phyloP scores from a whole-genome alignment of 2,113 vertebrate species.

The Poicephalus meyeri region DNA sequence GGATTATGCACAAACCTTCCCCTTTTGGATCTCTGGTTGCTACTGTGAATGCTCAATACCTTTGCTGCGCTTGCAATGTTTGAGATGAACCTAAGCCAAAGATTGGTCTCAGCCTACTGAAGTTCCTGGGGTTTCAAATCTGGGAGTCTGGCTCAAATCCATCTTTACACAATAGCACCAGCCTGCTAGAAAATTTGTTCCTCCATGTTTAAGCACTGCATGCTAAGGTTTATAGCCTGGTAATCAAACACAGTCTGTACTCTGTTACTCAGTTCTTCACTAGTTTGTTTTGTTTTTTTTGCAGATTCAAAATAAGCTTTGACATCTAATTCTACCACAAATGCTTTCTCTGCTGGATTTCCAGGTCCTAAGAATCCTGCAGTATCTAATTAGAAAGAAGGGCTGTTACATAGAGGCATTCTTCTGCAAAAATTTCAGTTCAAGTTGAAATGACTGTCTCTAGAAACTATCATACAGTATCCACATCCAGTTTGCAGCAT shows the following conservation, averaged over 20 bases:
- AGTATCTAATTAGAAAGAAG: not conserved
- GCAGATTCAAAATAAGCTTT: not conserved
- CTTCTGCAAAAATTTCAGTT: not conserved
- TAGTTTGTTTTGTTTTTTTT: not conserved
- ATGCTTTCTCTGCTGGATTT: not conserved
- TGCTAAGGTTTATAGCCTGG: constrained; percentile 1
- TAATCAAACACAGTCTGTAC: constrained; percentile 21
- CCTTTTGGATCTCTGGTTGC: not conserved
- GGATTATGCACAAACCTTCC: not conserved
- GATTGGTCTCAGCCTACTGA: not conserved
- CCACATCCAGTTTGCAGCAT: not conserved
- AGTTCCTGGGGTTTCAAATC: constrained; percentile 18
- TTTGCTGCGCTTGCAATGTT: not conserved
- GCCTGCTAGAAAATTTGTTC: not conserved
- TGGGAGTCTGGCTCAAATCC: constrained; percentile 27
- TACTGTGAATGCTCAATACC: not conserved
- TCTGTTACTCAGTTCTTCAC: not conserved
- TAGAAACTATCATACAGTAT: not conserved
- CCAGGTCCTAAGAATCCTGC: not conserved
- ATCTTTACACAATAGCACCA: not conserved
- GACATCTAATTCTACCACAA: not conserved
- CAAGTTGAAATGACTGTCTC: not conserved
- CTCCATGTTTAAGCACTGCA: not conserved
- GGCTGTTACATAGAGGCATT: not conserved
- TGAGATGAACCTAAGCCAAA: constrained; percentile 1